phyloP scores from a whole-genome alignment of 2,888 invertebrate genomes.

The Ichneumoninae sp. region DNA sequence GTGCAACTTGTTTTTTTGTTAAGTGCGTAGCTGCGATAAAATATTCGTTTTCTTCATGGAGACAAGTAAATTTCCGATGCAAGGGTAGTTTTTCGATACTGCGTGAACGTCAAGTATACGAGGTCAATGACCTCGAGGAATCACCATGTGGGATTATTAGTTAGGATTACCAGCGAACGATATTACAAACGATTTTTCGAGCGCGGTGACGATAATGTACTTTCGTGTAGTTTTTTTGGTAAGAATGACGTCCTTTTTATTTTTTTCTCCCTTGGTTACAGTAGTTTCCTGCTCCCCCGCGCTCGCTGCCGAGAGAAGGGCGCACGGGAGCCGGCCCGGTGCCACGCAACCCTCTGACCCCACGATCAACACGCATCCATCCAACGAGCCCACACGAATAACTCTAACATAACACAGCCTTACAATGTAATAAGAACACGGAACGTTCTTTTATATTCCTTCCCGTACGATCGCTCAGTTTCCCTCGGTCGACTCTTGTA shows the following conservation, averaged over 20 bases:
- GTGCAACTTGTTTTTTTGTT: neutral
- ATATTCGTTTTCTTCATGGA: neutral
- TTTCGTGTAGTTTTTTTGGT: constrained; percentile 45
- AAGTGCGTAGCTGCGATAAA: neutral
- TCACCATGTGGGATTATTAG: neutral
- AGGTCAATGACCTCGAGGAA: neutral
- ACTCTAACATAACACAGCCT: constrained; percentile 55
- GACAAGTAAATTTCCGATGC: neutral
- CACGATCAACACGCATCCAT: constrained; percentile 66
- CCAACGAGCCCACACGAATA: constrained; percentile 51
- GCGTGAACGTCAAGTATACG: neutral
- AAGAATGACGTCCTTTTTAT: constrained; percentile 52
- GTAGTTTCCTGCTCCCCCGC: constrained; percentile 33
- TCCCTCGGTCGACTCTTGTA: constrained; percentile 19
- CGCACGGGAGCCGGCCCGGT: constrained; percentile 50
- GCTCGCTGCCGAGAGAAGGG: neutral
- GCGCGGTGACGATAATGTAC: neutral
- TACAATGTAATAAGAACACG: constrained; percentile 56
- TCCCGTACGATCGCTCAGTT: constrained; percentile 25
- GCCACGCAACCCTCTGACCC: constrained; percentile 67
- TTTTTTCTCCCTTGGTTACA: constrained; percentile 56
- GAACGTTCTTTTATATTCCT: constrained; percentile 55
- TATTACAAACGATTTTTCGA: constrained; percentile 11
- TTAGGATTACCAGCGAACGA: neutral
- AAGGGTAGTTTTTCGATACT: neutral